Evolutionary conservation across 2,888 invertebrate species (phyloP).

Genomic region (Epinotia bilunana): DNA sequence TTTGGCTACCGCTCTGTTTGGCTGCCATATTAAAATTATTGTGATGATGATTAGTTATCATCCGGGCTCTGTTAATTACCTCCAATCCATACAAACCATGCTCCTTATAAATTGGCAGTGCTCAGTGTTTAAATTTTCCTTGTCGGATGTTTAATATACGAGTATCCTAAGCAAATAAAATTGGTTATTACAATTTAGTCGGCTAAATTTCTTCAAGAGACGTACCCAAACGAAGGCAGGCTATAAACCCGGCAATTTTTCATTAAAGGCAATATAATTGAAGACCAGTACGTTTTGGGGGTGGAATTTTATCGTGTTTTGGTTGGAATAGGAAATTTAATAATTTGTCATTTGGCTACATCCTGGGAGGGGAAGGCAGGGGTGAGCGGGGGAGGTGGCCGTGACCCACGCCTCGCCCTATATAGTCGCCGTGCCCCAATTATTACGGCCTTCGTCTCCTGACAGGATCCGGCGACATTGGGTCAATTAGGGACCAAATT

Average conservation of each 20-base stretch:
- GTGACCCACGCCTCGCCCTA: constrained; percentile 74
- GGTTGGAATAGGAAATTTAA: constrained; percentile 31
- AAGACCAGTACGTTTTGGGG: constrained; percentile 22
- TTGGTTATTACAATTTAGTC: neutral
- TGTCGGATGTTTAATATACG: too few species aligned
- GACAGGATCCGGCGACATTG: constrained; percentile 64
- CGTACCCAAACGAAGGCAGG: constrained; percentile 7
- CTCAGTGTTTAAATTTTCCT: too few species aligned
- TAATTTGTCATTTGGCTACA: constrained; percentile 38
- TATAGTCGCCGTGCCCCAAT: constrained; percentile 74
- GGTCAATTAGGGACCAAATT: constrained; percentile 32
- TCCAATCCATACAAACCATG: neutral
- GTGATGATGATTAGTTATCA: too few species aligned
- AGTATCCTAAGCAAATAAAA: neutral
- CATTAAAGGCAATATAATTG: constrained; percentile 24
- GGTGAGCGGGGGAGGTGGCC: constrained; percentile 55
- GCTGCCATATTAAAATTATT: too few species aligned
- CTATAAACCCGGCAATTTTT: constrained; percentile 24
- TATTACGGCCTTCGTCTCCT: constrained; percentile 69
- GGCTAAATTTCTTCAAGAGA: neutral
- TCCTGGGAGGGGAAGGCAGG: constrained; percentile 18
- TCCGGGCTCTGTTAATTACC: neutral
- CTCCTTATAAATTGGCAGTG: too few species aligned
- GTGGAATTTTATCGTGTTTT: constrained; percentile 20
- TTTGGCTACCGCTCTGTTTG: too few species aligned